Conservation (phyloP, 2,888 invertebrate genomes). For the Harpagoxenus sublaevis region DNA sequence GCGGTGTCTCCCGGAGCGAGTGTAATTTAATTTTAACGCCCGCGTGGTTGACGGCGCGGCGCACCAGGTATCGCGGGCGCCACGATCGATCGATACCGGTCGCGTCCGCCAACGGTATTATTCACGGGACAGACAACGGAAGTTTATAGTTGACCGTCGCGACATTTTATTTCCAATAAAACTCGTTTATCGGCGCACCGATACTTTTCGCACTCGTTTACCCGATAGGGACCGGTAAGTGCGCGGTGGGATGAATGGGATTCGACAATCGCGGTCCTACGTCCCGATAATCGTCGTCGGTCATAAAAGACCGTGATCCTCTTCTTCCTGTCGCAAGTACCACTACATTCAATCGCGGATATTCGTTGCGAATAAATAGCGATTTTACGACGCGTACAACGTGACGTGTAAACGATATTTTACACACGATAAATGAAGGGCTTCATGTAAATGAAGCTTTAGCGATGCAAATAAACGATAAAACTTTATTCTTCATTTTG, state of each 20-base stretch:
- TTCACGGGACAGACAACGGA: constrained; percentile 59
- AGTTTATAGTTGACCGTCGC: constrained; percentile 63
- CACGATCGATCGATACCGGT: constrained; percentile 62
- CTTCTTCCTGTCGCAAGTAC: constrained; percentile 20
- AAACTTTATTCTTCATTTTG: constrained; percentile 13
- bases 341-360: constrained; percentile 30
- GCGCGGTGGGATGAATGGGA: constrained; percentile 31
- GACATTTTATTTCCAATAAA: constrained; percentile 66
- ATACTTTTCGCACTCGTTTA: constrained; percentile 56
- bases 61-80: constrained; percentile 48
- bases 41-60: constrained; percentile 15
- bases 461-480: constrained; percentile 1
- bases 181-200: constrained; percentile 53
- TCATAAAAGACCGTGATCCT: constrained; percentile 36
- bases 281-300: constrained; percentile 15
- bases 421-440: constrained; percentile 10
- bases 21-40: constrained; percentile 70
- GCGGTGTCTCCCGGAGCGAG: constrained; percentile 40
- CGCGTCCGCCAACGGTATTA: constrained; percentile 56
- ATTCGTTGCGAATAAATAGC: constrained; percentile 26
- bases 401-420: constrained; percentile 36
- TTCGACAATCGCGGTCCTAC: constrained; percentile 37
- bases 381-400: constrained; percentile 18
- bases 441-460: constrained; percentile 17
- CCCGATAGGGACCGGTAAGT: constrained; percentile 28